phyloP scores from a whole-genome alignment of 2,888 invertebrate species.

The Napeogenes sylphis region DNA sequence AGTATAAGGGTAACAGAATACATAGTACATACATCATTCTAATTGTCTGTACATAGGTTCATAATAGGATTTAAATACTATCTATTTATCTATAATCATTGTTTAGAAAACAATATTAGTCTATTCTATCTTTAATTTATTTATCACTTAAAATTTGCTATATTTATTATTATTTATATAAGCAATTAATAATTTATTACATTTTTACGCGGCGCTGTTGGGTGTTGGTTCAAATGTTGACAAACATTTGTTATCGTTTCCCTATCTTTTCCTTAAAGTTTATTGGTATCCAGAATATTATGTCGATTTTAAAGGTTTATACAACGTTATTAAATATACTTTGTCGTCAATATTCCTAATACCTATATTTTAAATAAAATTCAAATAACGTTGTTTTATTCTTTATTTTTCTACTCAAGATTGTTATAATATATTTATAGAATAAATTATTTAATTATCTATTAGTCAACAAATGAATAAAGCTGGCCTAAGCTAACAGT shows the following conservation, averaged over 20 bases:
- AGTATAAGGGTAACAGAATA: not conserved
- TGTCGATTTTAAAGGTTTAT: too few species aligned
- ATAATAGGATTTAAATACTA: too few species aligned
- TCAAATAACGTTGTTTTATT: too few species aligned
- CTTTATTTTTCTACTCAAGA: too few species aligned
- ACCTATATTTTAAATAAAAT: too few species aligned
- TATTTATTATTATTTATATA: slow-evolving; percentile 10
- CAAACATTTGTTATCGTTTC: not conserved
- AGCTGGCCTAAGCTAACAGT: not conserved
- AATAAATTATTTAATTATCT: too few species aligned
- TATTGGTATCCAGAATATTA: too few species aligned
- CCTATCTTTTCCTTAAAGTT: not conserved
- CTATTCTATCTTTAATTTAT: not conserved
- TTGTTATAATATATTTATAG: too few species aligned
- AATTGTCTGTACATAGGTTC: not conserved
- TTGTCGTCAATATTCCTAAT: too few species aligned
- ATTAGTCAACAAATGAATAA: not conserved
- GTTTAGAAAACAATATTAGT: too few species aligned
- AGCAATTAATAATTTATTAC: slow-evolving; percentile 18
- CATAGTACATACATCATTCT: not conserved
- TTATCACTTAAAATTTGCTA: not conserved
- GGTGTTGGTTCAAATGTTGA: slow-evolving; percentile 1
- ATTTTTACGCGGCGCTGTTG: slow-evolving; percentile 12
- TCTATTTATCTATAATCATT: too few species aligned
- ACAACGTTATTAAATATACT: too few species aligned